Base-by-base conservation (phyloP, 2,113 vertebrate species). In the Falco punctatus region DNA sequence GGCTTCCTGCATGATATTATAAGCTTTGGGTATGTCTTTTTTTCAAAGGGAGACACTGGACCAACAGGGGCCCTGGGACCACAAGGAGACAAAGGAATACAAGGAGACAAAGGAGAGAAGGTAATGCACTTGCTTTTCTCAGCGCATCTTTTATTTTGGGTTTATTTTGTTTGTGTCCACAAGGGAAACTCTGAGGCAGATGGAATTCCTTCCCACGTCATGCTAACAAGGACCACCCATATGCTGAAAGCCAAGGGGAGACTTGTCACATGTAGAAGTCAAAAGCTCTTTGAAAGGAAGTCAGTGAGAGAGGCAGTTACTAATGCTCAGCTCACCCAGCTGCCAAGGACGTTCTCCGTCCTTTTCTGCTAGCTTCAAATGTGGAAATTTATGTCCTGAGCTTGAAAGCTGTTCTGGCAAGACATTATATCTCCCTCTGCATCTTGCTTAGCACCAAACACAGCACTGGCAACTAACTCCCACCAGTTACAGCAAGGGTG, bases 71-170 rank as follows among this genome's bases (percentile, higher is more conserved):
- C 97, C 15, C 48, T 80, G 6, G 99, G 99, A 17, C 97, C 97
- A 4, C 98, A 96, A 93, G 99, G 99, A 82, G 80, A 97, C n/a
- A 98, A 98, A 88, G 99, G 99, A 52, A 96, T 95, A 8, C 98
- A 96, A 86, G 99, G 99, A 93, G 97, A 97, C 94, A 99, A 99
- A 96, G 99, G 99, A 96, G 98, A 98, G 24, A 99, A 99, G 99
- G 99, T 99, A 97, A 87, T 0, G 5, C 3, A 3, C 2, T 33
- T 33, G 13, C 13, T 13, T 71, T 58, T 70, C 33, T 59, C 9
- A 4, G 22, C 2, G 1, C 10, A 9, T 75, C 61, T n/a, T 71
- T 48, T 33, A 4, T 48, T 42, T 42, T 42, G 18, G 48, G 18
- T 61, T 90, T 49, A 0, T 38, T 65, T 46, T 24, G 6, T 51